Evolutionary conservation across 2,797 vertebrate species (phyloP).

Genomic region (Sebastes nivosus): DNA sequence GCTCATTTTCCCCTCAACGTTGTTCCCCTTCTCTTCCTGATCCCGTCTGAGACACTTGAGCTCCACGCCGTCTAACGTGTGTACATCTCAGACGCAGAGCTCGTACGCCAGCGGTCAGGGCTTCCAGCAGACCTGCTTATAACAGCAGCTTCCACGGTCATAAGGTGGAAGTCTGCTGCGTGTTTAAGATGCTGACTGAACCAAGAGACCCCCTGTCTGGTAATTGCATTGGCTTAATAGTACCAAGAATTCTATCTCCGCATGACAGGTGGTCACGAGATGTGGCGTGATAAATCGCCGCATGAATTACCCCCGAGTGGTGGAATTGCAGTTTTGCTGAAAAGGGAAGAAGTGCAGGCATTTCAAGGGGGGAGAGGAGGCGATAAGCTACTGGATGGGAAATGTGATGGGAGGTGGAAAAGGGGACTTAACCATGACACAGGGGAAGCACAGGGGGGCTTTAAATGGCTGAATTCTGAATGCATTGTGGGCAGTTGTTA

Average conservation of each 20-base stretch:
- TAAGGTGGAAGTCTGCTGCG: conserved; percentile 28
- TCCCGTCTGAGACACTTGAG: conserved; percentile 37
- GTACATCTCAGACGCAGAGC: conserved; percentile 7
- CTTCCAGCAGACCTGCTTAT: conserved; percentile 26
- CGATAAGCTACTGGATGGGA: conserved; percentile 62
- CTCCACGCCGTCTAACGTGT: not conserved
- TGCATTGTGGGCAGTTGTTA: conserved; percentile 62
- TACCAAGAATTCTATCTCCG: conserved; percentile 64
- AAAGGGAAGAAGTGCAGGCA: conserved; percentile 28
- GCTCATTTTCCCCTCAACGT: conserved; percentile 47
- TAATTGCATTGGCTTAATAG: conserved; percentile 70
- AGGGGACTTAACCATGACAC: conserved; percentile 47
- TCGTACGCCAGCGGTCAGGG: conserved; percentile 4
- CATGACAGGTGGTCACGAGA: conserved; percentile 76
- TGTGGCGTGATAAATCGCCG: conserved; percentile 70
- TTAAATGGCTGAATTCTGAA: conserved; percentile 50
- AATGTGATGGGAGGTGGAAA: conserved; percentile 47
- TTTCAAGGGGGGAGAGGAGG: conserved; percentile 17
- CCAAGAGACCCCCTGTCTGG: conserved; percentile 50
- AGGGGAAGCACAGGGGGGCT: conserved; percentile 10
- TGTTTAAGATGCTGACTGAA: conserved; percentile 66
- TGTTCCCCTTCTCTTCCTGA: conserved; percentile 5
- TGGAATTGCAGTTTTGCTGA: conserved; percentile 56
- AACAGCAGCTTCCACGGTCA: conserved; percentile 35
- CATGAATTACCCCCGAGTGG: conserved; percentile 60